A percentile compares a stretch with the other conserved stretches of the same genome.
These are phyloP conservation scores for Okamejei kenojei DNA, from an alignment of 2,797 vertebrate species.

Conservation along the genomic window DNA sequence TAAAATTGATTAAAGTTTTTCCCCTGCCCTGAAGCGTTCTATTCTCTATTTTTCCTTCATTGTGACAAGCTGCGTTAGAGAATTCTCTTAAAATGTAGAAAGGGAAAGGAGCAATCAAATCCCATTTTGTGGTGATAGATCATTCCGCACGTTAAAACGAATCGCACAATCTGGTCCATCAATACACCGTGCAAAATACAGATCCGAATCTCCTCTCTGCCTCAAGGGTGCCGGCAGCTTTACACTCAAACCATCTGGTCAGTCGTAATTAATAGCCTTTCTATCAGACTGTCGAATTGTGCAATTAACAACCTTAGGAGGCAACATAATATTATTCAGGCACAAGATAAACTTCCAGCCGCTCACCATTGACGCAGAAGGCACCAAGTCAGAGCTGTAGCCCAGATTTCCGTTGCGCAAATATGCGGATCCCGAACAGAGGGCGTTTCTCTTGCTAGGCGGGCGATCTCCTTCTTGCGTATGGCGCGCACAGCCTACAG, in stretches of 20 bases:
- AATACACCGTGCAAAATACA: neutral
- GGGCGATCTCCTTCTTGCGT: no score
- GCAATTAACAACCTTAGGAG: neutral
- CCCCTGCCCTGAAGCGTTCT: neutral
- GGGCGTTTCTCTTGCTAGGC: neutral
- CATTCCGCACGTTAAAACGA: neutral
- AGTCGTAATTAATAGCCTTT: slow-evolving; percentile 9
- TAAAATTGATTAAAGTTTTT: neutral
- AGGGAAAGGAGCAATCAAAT: neutral
- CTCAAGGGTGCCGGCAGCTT: neutral
- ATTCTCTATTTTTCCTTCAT: neutral
- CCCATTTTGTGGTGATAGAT: neutral
- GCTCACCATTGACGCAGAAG: neutral
- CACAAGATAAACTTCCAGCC: no score
- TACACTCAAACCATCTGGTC: neutral
- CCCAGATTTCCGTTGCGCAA: neutral
- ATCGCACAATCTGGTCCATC: neutral
- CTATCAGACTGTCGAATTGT: neutral
- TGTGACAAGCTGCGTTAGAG: neutral
- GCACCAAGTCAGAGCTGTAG: neutral
- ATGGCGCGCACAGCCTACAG: no score
- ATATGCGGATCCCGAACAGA: neutral
- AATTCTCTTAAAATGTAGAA: neutral
- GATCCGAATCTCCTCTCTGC: neutral
- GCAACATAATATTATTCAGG: neutral